phyloP scores from a whole-genome alignment of 2,797 vertebrate genomes.

The Periparus ater region DNA sequence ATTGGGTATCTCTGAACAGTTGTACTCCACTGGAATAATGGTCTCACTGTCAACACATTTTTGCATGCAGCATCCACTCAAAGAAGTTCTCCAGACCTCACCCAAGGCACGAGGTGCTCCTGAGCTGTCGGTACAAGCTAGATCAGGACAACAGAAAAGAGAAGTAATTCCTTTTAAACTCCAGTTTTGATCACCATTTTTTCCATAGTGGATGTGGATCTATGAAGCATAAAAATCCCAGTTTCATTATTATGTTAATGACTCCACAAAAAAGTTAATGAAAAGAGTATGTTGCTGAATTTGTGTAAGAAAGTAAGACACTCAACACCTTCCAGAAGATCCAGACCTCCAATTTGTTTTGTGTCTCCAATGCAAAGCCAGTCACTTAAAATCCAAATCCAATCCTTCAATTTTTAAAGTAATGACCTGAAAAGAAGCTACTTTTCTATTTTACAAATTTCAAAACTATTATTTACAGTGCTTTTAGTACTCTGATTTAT shows the following conservation, averaged over 20 bases:
- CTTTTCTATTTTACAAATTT: not conserved
- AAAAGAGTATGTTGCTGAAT: not conserved
- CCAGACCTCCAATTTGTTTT: not conserved
- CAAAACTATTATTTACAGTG: not conserved
- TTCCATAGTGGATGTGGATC: not conserved
- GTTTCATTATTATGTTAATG: not conserved
- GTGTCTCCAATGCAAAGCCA: not conserved
- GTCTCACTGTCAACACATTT: conserved; percentile 87
- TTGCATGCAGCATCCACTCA: conserved; percentile 89
- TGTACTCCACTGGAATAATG: conserved; percentile 83
- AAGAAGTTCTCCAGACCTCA: conserved; percentile 90
- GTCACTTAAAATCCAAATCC: not conserved
- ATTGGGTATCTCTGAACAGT: conserved; percentile 77
- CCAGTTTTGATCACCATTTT: not conserved
- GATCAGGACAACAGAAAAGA: not conserved
- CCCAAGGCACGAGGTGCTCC: conserved; percentile 86
- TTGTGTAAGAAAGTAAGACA: not conserved
- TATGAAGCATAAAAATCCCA: not conserved
- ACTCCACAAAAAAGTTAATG: not conserved
- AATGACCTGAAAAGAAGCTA: not conserved
- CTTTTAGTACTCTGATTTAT: not conserved
- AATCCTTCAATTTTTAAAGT: not conserved
- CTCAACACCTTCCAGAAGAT: not conserved
- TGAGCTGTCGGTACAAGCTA: conserved; percentile 91
- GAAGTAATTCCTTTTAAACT: not conserved